Percentiles rank a stretch among this genome's conserved stretches.
phyloP scores from a whole-genome alignment of 1,140 invertebrate genomes.

The Spodoptera litura region DNA sequence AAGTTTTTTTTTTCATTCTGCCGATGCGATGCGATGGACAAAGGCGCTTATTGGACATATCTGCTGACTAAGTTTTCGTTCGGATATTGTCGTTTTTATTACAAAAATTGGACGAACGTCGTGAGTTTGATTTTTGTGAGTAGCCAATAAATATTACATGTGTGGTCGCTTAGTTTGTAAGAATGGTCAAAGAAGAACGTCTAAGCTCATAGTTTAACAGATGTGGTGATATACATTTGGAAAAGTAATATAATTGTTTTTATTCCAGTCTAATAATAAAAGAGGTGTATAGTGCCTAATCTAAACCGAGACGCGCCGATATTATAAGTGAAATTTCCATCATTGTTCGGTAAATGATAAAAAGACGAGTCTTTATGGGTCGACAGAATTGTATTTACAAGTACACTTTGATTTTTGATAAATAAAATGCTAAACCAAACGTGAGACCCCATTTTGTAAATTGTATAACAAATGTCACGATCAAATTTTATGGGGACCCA shows the following conservation, averaged over 20 bases:
- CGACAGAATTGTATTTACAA: too few relatives aligned
- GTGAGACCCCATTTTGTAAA: too few relatives aligned
- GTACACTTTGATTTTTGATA: too few relatives aligned
- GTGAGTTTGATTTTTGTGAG: constrained; percentile 16
- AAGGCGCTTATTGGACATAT: constrained; percentile 48
- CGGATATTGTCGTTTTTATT: constrained; percentile 44
- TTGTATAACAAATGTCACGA: too few relatives aligned
- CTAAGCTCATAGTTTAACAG: not conserved
- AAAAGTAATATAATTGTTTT: not conserved
- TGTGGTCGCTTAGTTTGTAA: not conserved
- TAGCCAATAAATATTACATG: constrained; percentile 8
- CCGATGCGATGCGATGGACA: constrained; percentile 28
- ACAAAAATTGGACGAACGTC: not conserved
- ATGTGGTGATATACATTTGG: not conserved
- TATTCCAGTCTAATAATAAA: too few relatives aligned
- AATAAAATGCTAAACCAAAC: too few relatives aligned
- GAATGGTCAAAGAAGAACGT: not conserved
- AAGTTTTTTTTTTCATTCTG: constrained; percentile 48
- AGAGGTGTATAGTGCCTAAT: too few relatives aligned
- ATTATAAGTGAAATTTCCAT: too few relatives aligned
- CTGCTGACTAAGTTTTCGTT: constrained; percentile 47
- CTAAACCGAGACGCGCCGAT: too few relatives aligned
- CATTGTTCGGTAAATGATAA: too few relatives aligned
- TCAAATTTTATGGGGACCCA: too few relatives aligned
- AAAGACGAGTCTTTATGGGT: too few relatives aligned